Evolutionary conservation across 2,113 vertebrate species (phyloP).

Genomic region (Illadopsis cleaveri): DNA sequence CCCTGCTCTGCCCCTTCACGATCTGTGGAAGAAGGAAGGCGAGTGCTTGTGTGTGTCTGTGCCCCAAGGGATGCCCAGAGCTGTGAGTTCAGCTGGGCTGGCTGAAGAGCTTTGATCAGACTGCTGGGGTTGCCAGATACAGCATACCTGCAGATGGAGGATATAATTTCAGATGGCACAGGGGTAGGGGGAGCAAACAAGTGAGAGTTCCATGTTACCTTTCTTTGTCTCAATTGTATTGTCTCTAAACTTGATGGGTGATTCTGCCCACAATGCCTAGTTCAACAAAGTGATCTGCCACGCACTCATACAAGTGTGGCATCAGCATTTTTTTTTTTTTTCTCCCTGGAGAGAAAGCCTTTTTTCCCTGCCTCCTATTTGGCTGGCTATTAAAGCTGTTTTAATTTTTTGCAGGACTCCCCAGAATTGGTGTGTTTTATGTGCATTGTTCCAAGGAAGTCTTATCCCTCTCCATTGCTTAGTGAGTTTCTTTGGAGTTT

Average conservation of each 20-base stretch:
- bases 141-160: accelerated
- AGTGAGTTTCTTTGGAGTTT: neutral
- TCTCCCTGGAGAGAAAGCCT: neutral
- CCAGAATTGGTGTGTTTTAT: neutral
- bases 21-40: neutral
- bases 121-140: neutral
- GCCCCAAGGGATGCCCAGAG: neutral
- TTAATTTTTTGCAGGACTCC: neutral
- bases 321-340: neutral
- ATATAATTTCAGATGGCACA: neutral
- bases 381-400: neutral
- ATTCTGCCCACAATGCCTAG: neutral
- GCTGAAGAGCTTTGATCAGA: neutral
- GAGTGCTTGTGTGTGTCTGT: neutral
- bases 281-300: neutral
- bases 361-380: neutral
- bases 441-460: neutral
- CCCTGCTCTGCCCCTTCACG: neutral
- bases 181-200: neutral
- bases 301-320: neutral
- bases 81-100: neutral
- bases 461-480: neutral
- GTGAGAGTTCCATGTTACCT: neutral
- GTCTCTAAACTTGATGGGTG: neutral
- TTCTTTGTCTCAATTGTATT: neutral